Percentiles rank a stretch among this genome's conserved stretches.
phyloP scores from a whole-genome alignment of 2,113 vertebrate genomes.

The Cettia cetti region DNA sequence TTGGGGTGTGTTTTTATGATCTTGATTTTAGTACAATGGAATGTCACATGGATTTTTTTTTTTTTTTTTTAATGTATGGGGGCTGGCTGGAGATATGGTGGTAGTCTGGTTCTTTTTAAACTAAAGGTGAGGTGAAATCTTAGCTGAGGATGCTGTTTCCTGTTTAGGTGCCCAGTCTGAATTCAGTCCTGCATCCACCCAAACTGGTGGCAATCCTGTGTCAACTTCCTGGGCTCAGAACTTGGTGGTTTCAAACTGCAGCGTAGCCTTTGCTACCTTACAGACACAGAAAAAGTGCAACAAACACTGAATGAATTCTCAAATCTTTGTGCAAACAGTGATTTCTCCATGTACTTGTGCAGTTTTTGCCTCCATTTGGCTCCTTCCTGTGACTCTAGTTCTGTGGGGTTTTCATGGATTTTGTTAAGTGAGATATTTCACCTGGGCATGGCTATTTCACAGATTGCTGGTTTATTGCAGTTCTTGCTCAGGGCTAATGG shows the following conservation, averaged over 20 bases:
- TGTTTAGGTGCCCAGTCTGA: neutral
- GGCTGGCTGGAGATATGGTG: neutral
- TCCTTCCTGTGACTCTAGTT: neutral
- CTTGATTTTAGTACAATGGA: neutral
- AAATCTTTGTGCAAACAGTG: neutral
- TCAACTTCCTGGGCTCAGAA: neutral
- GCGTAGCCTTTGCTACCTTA: rapidly evolving
- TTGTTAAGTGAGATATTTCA: neutral
- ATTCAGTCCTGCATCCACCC: neutral
- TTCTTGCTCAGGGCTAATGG: neutral
- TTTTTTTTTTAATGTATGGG: neutral
- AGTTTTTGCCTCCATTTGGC: neutral
- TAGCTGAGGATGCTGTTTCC: neutral
- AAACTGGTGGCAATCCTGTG: neutral
- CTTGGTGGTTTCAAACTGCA: neutral
- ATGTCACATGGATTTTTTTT: neutral
- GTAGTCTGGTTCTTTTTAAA: neutral
- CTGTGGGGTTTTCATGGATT: rapidly evolving
- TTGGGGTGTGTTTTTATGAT: neutral
- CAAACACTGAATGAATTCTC: too few relatives aligned
- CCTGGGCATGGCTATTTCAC: neutral
- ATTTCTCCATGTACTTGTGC: neutral
- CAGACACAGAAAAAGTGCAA: neutral
- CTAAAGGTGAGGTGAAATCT: neutral
- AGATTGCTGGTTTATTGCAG: neutral